phyloP scores from a whole-genome alignment of 2,797 vertebrate genomes.

The Trematomus bernacchii region DNA sequence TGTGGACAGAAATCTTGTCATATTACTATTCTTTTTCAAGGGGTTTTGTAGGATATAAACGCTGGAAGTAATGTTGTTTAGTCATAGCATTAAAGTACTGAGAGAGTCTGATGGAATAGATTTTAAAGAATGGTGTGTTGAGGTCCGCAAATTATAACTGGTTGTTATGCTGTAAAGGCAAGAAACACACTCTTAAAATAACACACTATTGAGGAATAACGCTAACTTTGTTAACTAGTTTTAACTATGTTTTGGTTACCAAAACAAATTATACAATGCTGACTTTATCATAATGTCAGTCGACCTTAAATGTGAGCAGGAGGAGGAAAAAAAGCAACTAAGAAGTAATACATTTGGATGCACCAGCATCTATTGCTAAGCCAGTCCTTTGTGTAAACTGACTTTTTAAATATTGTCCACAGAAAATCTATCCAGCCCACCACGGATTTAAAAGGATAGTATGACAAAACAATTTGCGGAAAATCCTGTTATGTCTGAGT shows the following conservation, averaged over 20 bases:
- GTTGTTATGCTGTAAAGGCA: constrained; percentile 15
- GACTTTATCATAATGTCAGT: too few species aligned
- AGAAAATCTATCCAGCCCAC: neutral
- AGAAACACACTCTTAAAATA: constrained; percentile 1
- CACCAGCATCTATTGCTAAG: neutral
- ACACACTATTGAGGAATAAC: neutral
- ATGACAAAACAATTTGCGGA: neutral
- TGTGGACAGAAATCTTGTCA: constrained; percentile 29
- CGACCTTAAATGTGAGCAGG: constrained; percentile 6
- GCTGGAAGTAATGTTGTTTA: constrained; percentile 12
- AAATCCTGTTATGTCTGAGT: neutral
- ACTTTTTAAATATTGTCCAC: constrained; percentile 8
- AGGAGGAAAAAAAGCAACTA: neutral
- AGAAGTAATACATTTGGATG: neutral
- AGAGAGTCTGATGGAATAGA: constrained; percentile 5
- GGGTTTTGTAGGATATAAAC: neutral
- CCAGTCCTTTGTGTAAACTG: neutral
- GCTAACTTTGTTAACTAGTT: neutral
- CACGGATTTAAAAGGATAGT: neutral
- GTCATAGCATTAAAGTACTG: neutral
- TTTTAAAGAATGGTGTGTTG: constrained; percentile 14
- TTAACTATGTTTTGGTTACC: too few species aligned
- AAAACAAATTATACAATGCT: too few species aligned
- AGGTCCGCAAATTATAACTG: constrained; percentile 18
- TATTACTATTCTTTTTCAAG: constrained; percentile 7